These are phyloP conservation scores for Limnephilus auricula DNA, from an alignment of 2,888 invertebrate genomes.

Conservation along the genomic window DNA sequence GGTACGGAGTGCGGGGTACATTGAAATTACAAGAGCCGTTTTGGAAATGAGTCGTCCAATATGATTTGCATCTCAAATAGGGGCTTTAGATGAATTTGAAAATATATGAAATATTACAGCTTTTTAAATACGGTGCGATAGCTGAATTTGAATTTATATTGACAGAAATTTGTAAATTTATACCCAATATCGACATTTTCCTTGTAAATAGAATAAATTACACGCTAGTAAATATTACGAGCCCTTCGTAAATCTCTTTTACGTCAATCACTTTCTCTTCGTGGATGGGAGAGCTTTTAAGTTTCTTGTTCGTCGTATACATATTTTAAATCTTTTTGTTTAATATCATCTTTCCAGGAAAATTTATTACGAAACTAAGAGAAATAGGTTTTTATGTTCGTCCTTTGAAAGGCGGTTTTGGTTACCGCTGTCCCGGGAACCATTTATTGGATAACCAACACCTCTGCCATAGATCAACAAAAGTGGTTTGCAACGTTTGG, in stretches of 20 bases:
- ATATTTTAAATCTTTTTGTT: neutral
- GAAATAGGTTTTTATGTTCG: no score
- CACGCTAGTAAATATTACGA: neutral
- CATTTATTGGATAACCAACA: no score
- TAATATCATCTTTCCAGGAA: no score
- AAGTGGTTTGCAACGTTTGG: no score
- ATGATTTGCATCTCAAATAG: constrained; percentile 43
- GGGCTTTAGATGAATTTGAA: constrained; percentile 8
- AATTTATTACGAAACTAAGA: no score
- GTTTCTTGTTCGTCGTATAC: neutral
- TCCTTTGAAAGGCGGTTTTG: no score
- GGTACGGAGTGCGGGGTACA: neutral
- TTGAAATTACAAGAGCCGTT: constrained; percentile 30
- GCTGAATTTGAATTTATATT: constrained; percentile 11
- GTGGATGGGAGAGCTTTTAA: neutral
- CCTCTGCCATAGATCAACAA: no score
- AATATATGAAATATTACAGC: neutral
- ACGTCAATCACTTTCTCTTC: neutral
- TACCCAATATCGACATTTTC: neutral
- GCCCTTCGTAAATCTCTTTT: neutral
- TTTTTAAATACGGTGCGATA: neutral
- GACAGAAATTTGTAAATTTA: neutral
- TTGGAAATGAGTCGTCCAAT: constrained; percentile 24
- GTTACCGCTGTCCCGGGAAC: no score
- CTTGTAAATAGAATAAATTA: neutral